A percentile compares a stretch with the other conserved stretches of the same genome.
Conservation (phyloP, 2,797 vertebrate genomes). For the Furcifer pardalis region DNA sequence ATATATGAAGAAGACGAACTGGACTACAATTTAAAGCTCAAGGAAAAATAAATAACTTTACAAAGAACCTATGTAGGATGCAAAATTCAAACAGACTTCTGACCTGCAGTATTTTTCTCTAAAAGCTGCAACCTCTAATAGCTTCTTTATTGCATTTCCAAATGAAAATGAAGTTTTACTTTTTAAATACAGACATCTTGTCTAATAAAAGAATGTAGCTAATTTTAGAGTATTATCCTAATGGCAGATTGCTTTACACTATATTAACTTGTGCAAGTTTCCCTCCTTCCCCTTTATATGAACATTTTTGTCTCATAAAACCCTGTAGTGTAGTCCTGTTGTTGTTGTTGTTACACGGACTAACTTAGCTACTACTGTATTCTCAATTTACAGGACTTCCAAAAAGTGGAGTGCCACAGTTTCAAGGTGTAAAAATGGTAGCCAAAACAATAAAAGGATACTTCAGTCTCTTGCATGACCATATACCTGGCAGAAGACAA, state of each 20-base stretch:
- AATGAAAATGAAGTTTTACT: conserved; percentile 37
- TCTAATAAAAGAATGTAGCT: not conserved
- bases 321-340: not conserved
- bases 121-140: conserved; percentile 5
- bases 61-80: conserved; percentile 25
- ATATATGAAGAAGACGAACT: conserved; percentile 11
- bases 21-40: conserved; percentile 37
- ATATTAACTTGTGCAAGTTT: not conserved
- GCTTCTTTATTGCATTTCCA: conserved; percentile 28
- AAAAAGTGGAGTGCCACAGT: not conserved
- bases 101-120: conserved; percentile 39
- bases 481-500: not conserved
- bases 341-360: not conserved
- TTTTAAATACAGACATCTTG: conserved; percentile 2
- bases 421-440: not conserved
- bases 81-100: conserved; percentile 41
- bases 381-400: not conserved
- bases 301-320: not conserved
- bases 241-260: not conserved
- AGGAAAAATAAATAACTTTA: conserved; percentile 27
- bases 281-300: not conserved
- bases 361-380: not conserved
- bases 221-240: not conserved
- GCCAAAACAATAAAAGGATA: not conserved
- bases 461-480: not conserved